These are phyloP conservation scores for Dasypus novemcinctus DNA, from an alignment of 2,113 vertebrate species.

Conservation along the genomic window DNA sequence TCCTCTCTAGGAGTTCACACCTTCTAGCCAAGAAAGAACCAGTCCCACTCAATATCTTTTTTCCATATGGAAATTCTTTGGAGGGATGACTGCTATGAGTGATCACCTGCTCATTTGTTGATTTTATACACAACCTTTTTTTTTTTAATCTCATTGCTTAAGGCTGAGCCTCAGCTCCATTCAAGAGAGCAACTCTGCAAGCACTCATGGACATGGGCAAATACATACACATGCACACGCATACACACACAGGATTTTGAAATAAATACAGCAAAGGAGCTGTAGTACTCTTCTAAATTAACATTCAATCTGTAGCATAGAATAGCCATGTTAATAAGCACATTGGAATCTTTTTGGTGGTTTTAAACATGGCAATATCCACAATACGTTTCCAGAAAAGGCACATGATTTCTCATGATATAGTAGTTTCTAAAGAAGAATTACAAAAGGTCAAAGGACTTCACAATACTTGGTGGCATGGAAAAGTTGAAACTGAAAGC, in stretches of 20 bases:
- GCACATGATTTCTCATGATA: too few relatives aligned
- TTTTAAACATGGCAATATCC: background rate
- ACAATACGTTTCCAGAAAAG: background rate
- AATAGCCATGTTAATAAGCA: background rate
- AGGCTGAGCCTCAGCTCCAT: background rate
- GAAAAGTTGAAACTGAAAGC: background rate
- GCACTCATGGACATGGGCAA: background rate
- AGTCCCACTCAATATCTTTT: too few relatives aligned
- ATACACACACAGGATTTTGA: background rate
- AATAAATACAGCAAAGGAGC: background rate
- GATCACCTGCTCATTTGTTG: background rate
- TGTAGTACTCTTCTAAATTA: background rate
- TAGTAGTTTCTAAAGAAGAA: too few relatives aligned
- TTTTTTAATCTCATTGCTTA: background rate
- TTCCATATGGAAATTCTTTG: too few relatives aligned
- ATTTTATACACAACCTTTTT: background rate
- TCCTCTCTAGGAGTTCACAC: too few relatives aligned
- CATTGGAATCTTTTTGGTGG: background rate
- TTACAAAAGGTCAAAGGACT: background rate
- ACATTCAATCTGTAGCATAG: background rate
- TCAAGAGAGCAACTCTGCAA: background rate
- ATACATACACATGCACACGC: background rate
- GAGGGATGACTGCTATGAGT: background rate
- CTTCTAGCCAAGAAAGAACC: too few relatives aligned
- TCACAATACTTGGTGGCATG: background rate